phyloP scores from a whole-genome alignment of 2,113 vertebrate species.

The Dipodomys spectabilis region DNA sequence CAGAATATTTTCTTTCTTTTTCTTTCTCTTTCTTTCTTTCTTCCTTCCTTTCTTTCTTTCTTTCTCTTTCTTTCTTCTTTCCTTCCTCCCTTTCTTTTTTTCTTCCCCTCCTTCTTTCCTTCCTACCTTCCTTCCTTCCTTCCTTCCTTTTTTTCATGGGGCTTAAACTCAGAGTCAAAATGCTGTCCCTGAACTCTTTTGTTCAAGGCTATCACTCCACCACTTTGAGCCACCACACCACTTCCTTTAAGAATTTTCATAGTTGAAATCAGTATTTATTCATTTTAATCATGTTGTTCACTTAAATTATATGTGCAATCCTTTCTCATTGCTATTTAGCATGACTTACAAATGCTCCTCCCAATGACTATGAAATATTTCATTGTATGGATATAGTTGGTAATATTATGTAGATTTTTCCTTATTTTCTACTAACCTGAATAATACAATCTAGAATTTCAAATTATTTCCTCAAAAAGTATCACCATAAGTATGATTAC shows the following conservation, averaged over 20 bases:
- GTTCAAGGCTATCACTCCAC: too few species aligned
- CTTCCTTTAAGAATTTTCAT: slow-evolving; percentile 10
- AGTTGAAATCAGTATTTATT: slow-evolving; percentile 60
- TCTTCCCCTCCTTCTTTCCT: too few species aligned
- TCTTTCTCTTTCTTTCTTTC: too few species aligned
- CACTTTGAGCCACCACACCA: too few species aligned
- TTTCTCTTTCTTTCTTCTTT: too few species aligned
- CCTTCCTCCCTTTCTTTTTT: too few species aligned
- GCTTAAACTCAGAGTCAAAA: too few species aligned
- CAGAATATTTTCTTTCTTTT: too few species aligned
- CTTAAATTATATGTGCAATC: slow-evolving; percentile 62
- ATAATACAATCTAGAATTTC: slow-evolving; percentile 51
- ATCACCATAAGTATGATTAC: slow-evolving; percentile 41
- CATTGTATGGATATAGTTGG: slow-evolving; percentile 54
- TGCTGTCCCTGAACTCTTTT: too few species aligned
- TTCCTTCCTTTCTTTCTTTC: too few species aligned
- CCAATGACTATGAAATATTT: slow-evolving; percentile 62
- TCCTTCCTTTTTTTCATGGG: too few species aligned
- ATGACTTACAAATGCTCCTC: slow-evolving; percentile 65
- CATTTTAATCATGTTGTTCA: slow-evolving; percentile 64
- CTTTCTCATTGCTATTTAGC: slow-evolving; percentile 40
- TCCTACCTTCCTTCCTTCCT: too few species aligned
- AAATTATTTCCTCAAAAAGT: slow-evolving; percentile 60
- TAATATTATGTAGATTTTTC: slow-evolving; percentile 57
- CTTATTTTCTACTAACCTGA: slow-evolving; percentile 54